Evolutionary conservation across 2,797 vertebrate genomes (phyloP).

Genomic region (Squalus acanthias): DNA sequence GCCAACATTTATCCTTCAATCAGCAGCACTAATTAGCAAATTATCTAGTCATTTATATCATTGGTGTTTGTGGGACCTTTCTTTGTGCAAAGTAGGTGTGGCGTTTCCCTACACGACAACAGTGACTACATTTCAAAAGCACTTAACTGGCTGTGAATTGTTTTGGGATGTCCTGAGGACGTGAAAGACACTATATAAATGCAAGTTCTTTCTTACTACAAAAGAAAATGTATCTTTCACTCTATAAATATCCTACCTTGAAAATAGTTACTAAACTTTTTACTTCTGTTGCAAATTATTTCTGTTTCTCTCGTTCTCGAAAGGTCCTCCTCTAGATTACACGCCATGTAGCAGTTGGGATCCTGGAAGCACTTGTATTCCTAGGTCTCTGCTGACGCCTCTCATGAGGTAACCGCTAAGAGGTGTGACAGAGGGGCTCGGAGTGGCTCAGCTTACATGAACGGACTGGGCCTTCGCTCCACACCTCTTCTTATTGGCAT

Average conservation of each 20-base stretch:
- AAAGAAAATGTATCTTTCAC: neutral
- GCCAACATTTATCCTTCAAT: neutral
- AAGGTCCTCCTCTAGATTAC: neutral
- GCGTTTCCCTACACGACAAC: too few relatives aligned
- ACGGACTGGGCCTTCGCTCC: neutral
- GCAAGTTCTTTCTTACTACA: neutral
- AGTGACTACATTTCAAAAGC: too few relatives aligned
- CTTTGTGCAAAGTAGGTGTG: neutral
- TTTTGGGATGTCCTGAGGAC: neutral
- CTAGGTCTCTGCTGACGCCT: neutral
- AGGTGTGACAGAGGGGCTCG: neutral
- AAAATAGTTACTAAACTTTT: too few relatives aligned
- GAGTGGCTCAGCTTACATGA: neutral
- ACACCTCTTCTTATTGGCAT: neutral
- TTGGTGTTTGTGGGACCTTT: neutral
- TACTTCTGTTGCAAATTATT: neutral
- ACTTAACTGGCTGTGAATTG: neutral
- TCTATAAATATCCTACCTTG: neutral
- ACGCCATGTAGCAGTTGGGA: neutral
- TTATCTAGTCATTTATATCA: neutral
- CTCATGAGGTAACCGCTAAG: neutral
- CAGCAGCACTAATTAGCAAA: neutral
- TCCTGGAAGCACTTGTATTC: neutral
- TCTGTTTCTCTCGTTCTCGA: neutral
- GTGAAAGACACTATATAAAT: neutral